Conservation (phyloP, 1,140 invertebrate genomes). For the Oreohelix idahoensis region DNA sequence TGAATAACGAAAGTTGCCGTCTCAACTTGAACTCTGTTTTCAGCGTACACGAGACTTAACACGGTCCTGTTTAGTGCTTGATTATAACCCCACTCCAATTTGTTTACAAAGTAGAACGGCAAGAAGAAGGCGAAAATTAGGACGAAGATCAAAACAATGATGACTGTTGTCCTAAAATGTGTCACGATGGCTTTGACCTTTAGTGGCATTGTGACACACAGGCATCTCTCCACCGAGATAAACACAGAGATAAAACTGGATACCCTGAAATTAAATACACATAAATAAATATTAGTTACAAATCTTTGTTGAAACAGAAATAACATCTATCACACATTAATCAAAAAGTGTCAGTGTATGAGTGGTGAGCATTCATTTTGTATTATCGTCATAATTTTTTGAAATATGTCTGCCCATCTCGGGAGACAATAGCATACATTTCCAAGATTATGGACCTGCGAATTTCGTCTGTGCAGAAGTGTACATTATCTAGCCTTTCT, state of each 20-base stretch:
- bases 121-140: background rate
- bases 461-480: too few relatives aligned
- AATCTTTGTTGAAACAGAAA: too few relatives aligned
- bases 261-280: background rate
- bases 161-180: background rate
- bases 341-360: too few relatives aligned
- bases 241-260: background rate
- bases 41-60: background rate
- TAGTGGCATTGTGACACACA: slow-evolving; percentile 1
- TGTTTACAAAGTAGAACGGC: background rate
- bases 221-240: background rate
- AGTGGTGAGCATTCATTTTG: too few relatives aligned
- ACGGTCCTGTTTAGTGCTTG: background rate
- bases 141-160: background rate
- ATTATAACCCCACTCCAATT: background rate
- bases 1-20: background rate
- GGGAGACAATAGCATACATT: too few relatives aligned
- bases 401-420: too few relatives aligned
- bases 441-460: too few relatives aligned
- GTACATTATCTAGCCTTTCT: too few relatives aligned
- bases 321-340: too few relatives aligned
- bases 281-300: too few relatives aligned
- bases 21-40: background rate
- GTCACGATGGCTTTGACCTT: background rate
- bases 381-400: too few relatives aligned